Base-by-base conservation (phyloP, 2,888 invertebrate genomes). In the Nymphalis polychloros region DNA sequence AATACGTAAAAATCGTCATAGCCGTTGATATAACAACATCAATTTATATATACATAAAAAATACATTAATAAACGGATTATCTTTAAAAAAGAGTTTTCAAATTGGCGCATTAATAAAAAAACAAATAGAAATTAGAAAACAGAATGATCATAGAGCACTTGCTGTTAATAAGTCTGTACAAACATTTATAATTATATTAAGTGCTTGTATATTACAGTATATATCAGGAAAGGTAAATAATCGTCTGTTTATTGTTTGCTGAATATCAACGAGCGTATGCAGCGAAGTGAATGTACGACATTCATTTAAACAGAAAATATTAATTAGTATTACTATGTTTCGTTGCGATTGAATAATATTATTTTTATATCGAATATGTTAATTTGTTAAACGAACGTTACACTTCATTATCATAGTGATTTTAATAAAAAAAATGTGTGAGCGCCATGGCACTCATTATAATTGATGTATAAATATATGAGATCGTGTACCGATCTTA, bases 271-370 rank as follows among this genome's bases (percentile, higher is more conserved):
- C 35, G 35, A 57, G 57, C 19, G 57, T 10, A 6, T 13, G 20
- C 53, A 20, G 1, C 5, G 52, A 16, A 53, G 20, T 19, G 19
- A 57, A 27, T 35, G 23, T 57, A 35, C 41, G 35, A 8, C 16
- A 31, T 55, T 57, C 57, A 41, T n/a, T 57, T 53, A 53, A 53
- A 57, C 35, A n/a, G 17, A 17, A 57, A 57, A 41, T 57, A 35
- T 57, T 57, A 57, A 57, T 57, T 57, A 41, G 19, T 55, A 31
- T 31, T 55, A 16, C 31, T 1, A 31, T 53, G 27, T 53, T 17
- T 7, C 17, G 27, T 53, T 53, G 41, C 13, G 41, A 41, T 41
- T 41, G 13, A 41, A 13, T 13, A 41, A 41, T 41, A 41, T 31
- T 31, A 31, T 41, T 41, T 41, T 41, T 41, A 41, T 41, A 41